Conservation (phyloP, 2,888 invertebrate genomes). For the Cerastis rubricosa region DNA sequence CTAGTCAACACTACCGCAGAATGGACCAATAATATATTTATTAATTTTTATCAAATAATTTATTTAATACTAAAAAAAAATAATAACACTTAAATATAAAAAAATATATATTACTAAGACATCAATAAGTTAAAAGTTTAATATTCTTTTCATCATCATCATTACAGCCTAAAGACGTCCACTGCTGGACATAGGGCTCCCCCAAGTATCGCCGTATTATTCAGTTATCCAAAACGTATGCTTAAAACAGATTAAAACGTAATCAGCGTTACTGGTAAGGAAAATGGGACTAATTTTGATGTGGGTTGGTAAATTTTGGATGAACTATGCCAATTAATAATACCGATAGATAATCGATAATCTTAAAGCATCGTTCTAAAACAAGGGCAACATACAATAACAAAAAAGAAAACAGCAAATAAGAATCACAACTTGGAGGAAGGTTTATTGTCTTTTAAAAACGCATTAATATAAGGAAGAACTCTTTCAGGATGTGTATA, state of each 20-base stretch:
- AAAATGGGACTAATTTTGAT: background rate
- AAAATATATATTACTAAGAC: constrained; percentile 18
- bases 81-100: background rate
- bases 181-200: too few relatives aligned
- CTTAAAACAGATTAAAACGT: background rate
- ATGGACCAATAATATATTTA: background rate
- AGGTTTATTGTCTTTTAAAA: constrained; percentile 73
- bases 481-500: constrained; percentile 90
- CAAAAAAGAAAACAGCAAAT: background rate
- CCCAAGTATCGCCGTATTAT: too few relatives aligned
- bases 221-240: too few relatives aligned
- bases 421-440: constrained; percentile 46
- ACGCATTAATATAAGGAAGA: constrained; percentile 76
- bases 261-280: background rate
- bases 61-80: background rate
- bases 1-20: background rate
- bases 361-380: background rate
- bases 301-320: background rate
- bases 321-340: background rate
- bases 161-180: too few relatives aligned
- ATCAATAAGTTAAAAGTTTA: constrained; percentile 10
- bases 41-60: background rate
- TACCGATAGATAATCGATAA: background rate
- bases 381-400: background rate
- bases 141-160: background rate